Conservation (phyloP, 2,797 vertebrate species). For the Sus cebifrons region DNA sequence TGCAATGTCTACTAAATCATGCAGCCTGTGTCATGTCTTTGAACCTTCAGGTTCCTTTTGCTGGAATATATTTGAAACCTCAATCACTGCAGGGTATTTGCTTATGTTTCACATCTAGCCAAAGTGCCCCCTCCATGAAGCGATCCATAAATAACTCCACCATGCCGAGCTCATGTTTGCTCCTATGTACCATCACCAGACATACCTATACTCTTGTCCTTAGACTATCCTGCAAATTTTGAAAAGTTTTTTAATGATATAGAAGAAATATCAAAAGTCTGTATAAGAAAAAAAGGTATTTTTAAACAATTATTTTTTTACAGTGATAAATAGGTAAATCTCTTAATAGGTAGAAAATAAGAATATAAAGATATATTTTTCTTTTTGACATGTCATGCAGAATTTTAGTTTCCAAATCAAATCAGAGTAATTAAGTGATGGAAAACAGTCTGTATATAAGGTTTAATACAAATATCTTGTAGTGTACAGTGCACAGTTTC, state of each 20-base stretch:
- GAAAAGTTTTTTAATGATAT: not conserved
- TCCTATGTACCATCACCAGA: not conserved
- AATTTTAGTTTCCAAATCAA: conserved; percentile 5
- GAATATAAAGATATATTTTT: not conserved
- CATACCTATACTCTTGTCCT: not conserved
- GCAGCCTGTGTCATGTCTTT: not conserved
- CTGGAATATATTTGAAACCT: not conserved
- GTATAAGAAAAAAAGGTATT: not conserved
- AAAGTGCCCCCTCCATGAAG: not conserved
- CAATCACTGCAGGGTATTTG: not conserved
- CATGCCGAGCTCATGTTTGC: not conserved
- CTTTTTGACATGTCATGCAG: not conserved
- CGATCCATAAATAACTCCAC: not conserved
- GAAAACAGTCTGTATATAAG: not conserved
- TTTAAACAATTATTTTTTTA: not conserved
- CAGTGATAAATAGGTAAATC: not conserved
- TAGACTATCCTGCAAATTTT: not conserved
- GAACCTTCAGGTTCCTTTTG: not conserved
- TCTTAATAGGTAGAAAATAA: conserved; percentile 29
- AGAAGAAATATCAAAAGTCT: not conserved
- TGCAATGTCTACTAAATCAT: not conserved
- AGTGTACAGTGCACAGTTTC: not conserved
- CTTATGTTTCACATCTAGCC: not conserved
- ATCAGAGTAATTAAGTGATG: not conserved
- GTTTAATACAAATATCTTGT: not conserved